phyloP scores from a whole-genome alignment of 1,140 invertebrate species.

The Drosophila pseudoananassae region DNA sequence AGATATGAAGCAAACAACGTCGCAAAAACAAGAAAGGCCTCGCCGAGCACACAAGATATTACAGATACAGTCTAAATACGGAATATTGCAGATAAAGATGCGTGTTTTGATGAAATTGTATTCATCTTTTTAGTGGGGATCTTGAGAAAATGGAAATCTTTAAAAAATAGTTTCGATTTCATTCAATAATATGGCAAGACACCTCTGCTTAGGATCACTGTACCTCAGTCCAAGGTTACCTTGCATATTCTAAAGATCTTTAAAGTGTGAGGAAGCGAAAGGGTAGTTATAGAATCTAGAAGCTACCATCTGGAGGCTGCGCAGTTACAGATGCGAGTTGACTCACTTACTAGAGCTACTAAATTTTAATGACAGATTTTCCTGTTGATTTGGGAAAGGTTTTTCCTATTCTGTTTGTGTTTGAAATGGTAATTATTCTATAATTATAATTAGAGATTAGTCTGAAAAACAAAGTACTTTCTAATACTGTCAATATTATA shows the following conservation, averaged over 20 bases:
- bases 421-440: conserved; percentile 30
- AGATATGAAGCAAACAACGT: conserved; percentile 18
- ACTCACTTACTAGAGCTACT: conserved; percentile 71
- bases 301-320: conserved; percentile 65
- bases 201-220: too few species aligned
- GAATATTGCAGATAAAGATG: neutral
- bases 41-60: neutral
- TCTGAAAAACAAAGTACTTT: conserved; percentile 7
- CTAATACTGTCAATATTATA: neutral
- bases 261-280: conserved; percentile 19
- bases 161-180: too few species aligned
- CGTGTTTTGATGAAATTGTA: too few species aligned
- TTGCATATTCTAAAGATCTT: conserved; percentile 19
- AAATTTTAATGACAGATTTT: conserved; percentile 66
- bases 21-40: conserved; percentile 5
- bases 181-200: too few species aligned
- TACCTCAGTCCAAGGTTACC: too few species aligned
- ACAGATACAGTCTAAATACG: neutral
- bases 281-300: conserved; percentile 39
- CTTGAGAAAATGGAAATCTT: too few species aligned
- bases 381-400: neutral
- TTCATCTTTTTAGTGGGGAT: neutral
- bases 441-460: conserved; percentile 1
- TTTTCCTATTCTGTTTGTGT: neutral
- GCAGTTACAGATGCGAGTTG: conserved; percentile 71